Evolutionary conservation across 2,113 vertebrate species (phyloP), one percentile per base, ranked within the genome.

Genomic region (Phodopus roborovskii): DNA sequence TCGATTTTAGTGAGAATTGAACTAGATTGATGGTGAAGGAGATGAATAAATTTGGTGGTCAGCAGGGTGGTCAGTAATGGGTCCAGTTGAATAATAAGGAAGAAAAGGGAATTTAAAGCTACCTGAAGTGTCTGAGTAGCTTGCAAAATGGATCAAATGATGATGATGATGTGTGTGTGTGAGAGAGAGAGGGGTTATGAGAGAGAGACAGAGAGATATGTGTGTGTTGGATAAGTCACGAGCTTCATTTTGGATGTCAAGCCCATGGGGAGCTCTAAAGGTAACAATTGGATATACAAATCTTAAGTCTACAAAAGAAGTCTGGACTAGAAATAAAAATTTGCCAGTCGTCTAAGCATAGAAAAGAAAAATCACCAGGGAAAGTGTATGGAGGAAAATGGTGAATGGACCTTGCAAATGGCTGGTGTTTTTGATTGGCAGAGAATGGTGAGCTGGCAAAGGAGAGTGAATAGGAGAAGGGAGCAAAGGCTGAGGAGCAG

Each of bases 181-280:
- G 62, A 22, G 45, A 45, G 45, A 45, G 45, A 45, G 45, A 45
- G 45, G 6, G n/a, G n/a, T n/a, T n/a, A 45, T 4, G 66, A 17
- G 68, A 86, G 8, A 2, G 36, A 36, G 33, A 19, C 33, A 70
- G 68, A 56, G 53, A 56, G 53, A 12, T 79, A 45, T 78, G 30
- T 78, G 45, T 53, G 30, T 77, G 48, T 90, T 90, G 42, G 24
- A 22, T 42, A 92, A 33, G 64, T 66, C 50, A 42, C 28, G 28
- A 91, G 60, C 17, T 89, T 30, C 64, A 48, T 50, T 91, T 78
- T 96, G 70, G 26, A 71, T 48, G 15, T 30, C 62, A 33, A 82
- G 12, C 53, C 62, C n/a, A 88, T 66, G 84, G 81, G 82, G n/a
- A 71, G 33, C 73, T 60, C 9, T 82, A 79, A 93, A 94, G 73